A percentile compares a stretch with the other conserved stretches of the same genome.
Evolutionary conservation across 2,113 vertebrate species (phyloP).

Genomic region (Pelobates fuscus): DNA sequence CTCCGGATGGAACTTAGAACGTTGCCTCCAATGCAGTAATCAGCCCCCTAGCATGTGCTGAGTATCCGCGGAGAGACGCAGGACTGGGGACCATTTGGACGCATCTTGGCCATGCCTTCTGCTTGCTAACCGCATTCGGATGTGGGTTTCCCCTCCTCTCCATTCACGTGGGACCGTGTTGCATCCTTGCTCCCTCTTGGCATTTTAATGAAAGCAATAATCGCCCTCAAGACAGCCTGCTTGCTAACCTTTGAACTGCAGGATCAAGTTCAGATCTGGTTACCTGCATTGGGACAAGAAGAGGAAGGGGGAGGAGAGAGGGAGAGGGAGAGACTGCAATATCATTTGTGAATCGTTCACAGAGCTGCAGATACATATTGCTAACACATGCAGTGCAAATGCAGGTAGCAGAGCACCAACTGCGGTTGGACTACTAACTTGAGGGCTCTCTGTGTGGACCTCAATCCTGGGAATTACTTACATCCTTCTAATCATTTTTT

Average conservation of each 20-base stretch:
- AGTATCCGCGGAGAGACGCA: background rate
- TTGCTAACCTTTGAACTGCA: constrained; percentile 78
- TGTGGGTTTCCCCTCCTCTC: constrained; percentile 67
- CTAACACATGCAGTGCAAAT: constrained; percentile 86
- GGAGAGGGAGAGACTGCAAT: constrained; percentile 77
- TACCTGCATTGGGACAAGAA: constrained; percentile 75
- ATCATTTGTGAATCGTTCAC: constrained; percentile 92
- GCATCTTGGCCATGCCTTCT: constrained; percentile 38
- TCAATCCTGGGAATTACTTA: no score
- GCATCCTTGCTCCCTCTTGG: constrained; percentile 54
- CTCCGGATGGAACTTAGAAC: constrained; percentile 28
- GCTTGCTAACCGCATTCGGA: constrained; percentile 56
- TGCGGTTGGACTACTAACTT: constrained; percentile 72
- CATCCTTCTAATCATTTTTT: no score
- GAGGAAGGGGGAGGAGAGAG: constrained; percentile 53
- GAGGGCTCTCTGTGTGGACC: constrained; percentile 15
- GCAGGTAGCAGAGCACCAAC: constrained; percentile 82
- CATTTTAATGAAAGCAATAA: constrained; percentile 57
- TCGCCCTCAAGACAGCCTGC: constrained; percentile 56
- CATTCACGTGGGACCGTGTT: constrained; percentile 64
- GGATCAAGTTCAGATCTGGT: constrained; percentile 81
- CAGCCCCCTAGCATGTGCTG: background rate
- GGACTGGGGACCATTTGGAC: constrained; percentile 20
- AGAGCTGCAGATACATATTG: constrained; percentile 86
- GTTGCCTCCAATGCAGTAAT: constrained; percentile 57